Evolutionary conservation across 23 tunicate species (phyloP), one percentile per base, ranked within the genome.

Genomic region (Corella eumyota): DNA sequence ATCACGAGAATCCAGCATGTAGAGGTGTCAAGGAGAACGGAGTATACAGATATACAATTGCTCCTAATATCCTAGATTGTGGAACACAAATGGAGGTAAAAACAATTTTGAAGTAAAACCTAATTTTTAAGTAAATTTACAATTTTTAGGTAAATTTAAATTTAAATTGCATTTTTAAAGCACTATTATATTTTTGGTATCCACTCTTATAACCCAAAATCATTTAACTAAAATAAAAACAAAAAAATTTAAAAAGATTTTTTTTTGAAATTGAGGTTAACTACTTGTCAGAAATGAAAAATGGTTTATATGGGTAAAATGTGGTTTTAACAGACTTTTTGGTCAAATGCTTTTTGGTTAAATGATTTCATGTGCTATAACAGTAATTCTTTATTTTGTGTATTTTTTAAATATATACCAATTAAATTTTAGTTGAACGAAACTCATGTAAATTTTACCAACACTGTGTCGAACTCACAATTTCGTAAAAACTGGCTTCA

Each of bases 371-470:
- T 40, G 48, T 40, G 11, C 13, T 51, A 6, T 51, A 51, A 51
- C 5, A 51, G 20, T 51, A 5, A n/a, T 6, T n/a, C 57, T n/a
- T 51, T 51, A 19, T 51, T 51, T 51, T 19, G 22, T n/a, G n/a
- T n/a, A n/a, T n/a, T n/a, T n/a, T n/a, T n/a, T n/a, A n/a, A n/a
- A n/a, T n/a, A n/a, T n/a, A n/a, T n/a, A n/a, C n/a, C n/a, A n/a
- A n/a, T n/a, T n/a, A n/a, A n/a, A n/a, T 60, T 50, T 3, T 75
- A 88, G 96, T 30, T 68, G 36, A 88, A 88, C 57, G 87, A 72
- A 36, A 88, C 96, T 4, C 88, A 78, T 62, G 96, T 88, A 3
- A 88, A 78, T 37, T 78, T 74, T 68, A 78, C 87, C 3, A 88
- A 88, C 67, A 58, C 76, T 24, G 71, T 88, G 1, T 62, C 88